These are phyloP conservation scores for Gadus macrocephalus DNA, from an alignment of 2,113 vertebrate species.

Conservation along the genomic window DNA sequence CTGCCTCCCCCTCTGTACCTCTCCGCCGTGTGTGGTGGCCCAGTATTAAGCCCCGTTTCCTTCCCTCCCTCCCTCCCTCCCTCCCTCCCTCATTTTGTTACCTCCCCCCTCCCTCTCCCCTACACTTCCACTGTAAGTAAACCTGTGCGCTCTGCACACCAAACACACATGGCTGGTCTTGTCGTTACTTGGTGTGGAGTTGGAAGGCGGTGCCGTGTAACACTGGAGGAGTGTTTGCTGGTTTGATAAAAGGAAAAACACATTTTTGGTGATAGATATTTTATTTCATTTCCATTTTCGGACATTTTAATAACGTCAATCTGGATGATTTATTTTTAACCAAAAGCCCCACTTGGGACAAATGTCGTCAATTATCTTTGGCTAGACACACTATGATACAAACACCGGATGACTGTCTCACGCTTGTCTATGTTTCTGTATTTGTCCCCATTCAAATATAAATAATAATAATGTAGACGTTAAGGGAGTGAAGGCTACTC, in stretches of 20 bases:
- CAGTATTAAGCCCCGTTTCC: conserved; percentile 61
- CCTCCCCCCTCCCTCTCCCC: conserved; percentile 63
- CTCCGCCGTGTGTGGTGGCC: conserved; percentile 40
- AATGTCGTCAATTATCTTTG: no score
- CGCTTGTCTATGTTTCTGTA: no score
- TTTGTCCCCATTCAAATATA: no score
- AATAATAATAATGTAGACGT: neutral
- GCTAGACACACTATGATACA: no score
- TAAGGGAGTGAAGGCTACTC: neutral
- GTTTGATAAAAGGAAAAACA: neutral
- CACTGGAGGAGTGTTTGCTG: neutral
- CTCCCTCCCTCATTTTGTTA: conserved; percentile 15
- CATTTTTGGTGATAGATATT: no score
- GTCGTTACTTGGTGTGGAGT: conserved; percentile 5
- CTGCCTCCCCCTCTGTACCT: conserved; percentile 35
- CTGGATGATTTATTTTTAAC: no score
- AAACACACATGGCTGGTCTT: conserved; percentile 30
- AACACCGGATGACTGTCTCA: no score
- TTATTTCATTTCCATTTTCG: no score
- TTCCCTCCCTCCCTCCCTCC: conserved; percentile 31
- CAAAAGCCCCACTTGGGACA: no score
- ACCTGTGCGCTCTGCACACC: conserved; percentile 61
- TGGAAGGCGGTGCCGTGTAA: neutral
- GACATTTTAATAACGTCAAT: no score
- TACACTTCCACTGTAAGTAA: conserved; percentile 89